These are phyloP conservation scores for Drosophila saltans DNA, from an alignment of 1,140 invertebrate species.

Conservation along the genomic window DNA sequence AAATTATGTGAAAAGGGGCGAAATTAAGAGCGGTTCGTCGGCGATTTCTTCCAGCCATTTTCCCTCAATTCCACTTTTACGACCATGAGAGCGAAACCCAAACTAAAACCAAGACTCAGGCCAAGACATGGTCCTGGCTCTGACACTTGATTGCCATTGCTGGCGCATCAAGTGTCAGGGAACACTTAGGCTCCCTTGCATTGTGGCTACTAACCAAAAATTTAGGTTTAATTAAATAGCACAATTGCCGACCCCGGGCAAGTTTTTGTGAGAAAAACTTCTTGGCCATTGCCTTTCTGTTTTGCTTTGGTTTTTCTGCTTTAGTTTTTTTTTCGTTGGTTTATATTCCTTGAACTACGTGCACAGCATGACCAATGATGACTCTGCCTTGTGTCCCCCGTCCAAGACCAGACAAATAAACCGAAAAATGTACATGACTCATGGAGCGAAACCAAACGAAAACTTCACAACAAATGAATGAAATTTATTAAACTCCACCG, in stretches of 20 bases:
- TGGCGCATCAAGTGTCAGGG: slow-evolving; percentile 15
- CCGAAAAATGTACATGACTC: slow-evolving; percentile 56
- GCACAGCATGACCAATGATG: slow-evolving; percentile 51
- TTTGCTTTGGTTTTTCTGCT: slow-evolving; percentile 43
- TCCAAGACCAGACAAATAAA: slow-evolving; percentile 54
- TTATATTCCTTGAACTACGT: slow-evolving; percentile 64
- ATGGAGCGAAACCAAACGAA: slow-evolving; percentile 43
- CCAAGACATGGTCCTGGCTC: slow-evolving; percentile 1
- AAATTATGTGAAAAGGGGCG: slow-evolving; percentile 69
- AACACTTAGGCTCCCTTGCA: neutral
- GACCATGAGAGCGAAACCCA: slow-evolving; percentile 2
- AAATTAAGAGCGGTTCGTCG: slow-evolving; percentile 28
- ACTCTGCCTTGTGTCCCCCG: neutral
- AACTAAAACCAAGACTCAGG: neutral
- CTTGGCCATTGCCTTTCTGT: slow-evolving; percentile 25
- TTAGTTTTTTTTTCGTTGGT: slow-evolving; percentile 55
- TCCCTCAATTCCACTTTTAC: slow-evolving; percentile 29
- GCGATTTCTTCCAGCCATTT: slow-evolving; percentile 17
- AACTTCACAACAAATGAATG: slow-evolving; percentile 56
- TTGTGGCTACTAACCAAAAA: slow-evolving; percentile 28
- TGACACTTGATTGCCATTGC: slow-evolving; percentile 20
- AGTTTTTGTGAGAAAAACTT: slow-evolving; percentile 42
- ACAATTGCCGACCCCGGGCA: slow-evolving; percentile 47
- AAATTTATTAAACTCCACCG: slow-evolving; percentile 6
- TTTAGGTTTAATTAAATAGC: slow-evolving; percentile 62